Conservation (phyloP, 1,140 invertebrate genomes). For the Papilio glaucus region DNA sequence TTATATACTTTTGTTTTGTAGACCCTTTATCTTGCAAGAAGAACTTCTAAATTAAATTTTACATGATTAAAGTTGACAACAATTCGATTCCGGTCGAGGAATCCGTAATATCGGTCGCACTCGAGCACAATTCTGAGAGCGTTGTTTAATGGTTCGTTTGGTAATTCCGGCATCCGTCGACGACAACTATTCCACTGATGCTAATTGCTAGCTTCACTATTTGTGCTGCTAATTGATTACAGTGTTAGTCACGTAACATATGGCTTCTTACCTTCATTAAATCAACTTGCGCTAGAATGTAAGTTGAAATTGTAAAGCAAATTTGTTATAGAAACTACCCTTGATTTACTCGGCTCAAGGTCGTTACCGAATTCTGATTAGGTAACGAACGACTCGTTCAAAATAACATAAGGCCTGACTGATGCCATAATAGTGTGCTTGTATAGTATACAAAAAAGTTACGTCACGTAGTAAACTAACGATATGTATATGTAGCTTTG, state of each 20-base stretch:
- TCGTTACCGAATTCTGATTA: too few species aligned
- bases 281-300: too few species aligned
- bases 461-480: too few species aligned
- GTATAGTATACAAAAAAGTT: too few species aligned
- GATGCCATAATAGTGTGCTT: too few species aligned
- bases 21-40: not conserved
- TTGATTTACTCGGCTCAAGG: too few species aligned
- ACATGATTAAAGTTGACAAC: constrained; percentile 1
- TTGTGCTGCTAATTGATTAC: not conserved
- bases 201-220: not conserved
- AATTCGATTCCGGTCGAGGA: constrained; percentile 12
- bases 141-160: constrained; percentile 21
- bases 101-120: constrained; percentile 1
- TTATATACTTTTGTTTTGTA: too few species aligned
- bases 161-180: constrained; percentile 1
- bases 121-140: not conserved
- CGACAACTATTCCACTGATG: not conserved
- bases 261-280: not conserved
- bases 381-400: not conserved
- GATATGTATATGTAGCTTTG: too few species aligned
- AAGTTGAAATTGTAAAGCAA: too few species aligned
- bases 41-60: constrained; percentile 10
- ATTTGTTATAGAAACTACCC: too few species aligned
- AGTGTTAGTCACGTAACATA: not conserved
- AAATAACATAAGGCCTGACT: too few species aligned